Evolutionary conservation across 1,140 invertebrate genomes (phyloP), one percentile per base, ranked within the genome.

Genomic region (Halotydeus destructor): DNA sequence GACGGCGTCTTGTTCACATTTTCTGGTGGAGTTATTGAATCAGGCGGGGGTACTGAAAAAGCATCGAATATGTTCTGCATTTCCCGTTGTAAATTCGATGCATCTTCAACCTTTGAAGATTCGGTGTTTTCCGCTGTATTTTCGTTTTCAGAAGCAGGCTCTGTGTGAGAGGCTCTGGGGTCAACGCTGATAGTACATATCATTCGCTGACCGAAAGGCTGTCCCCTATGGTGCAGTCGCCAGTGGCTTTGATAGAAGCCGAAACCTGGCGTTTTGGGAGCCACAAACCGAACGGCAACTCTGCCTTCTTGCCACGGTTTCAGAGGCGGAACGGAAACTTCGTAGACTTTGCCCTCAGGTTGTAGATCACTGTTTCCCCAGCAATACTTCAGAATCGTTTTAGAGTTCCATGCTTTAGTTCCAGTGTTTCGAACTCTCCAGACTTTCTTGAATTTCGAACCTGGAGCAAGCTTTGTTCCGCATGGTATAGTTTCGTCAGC

Each of bases 351-450:
- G 14, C 14, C 14, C 6, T 14, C 12, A 1, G 39, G 39, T 30
- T 41, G 8, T 14, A 41, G 22, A 31, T 30, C 39, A 9, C 11
- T 1, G 2, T 33, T n/a, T 4, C 24, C 39, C 27, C 39, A 5
- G 32, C 16, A 14, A 18, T 14, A 33, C 9, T 22, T 12, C 2
- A 41, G 26, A 30, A 30, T 43, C 23, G 56, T 57, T 14, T 44
- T 28, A 5, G 39, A 27, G 18, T 48, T 53, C 59, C 59, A 62
- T 22, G 46, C 44, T 14, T 47, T 46, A 31, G 46, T 56, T 18
- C 60, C 60, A 44, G 50, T 54, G 47, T 62, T 62, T 28, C 49
- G 46, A 44, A 62, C 52, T 32, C 48, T 50, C 60, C 60, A 62
- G 2, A 50, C 56, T 45, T 62, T 62, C 9, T 53, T 30, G 31